Conservation (phyloP, 2,113 vertebrate genomes). For the Lophura nycthemera region DNA sequence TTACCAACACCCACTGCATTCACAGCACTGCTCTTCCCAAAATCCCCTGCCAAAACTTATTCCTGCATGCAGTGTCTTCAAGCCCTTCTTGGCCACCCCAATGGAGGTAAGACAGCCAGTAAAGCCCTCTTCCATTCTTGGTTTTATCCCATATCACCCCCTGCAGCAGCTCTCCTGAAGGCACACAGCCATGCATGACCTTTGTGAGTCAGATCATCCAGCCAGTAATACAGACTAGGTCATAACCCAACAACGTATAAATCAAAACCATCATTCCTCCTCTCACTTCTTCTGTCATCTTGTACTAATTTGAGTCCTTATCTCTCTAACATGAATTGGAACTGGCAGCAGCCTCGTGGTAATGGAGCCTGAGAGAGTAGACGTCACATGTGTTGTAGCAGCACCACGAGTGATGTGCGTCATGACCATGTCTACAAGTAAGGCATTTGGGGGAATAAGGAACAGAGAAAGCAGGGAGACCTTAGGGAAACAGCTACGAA, state of each 20-base stretch:
- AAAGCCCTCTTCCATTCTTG: not conserved
- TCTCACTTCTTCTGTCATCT: not conserved
- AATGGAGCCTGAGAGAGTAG: not conserved
- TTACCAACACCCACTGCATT: not conserved
- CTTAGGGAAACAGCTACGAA: not conserved
- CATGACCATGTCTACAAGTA: rapidly evolving
- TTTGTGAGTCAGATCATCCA: not conserved
- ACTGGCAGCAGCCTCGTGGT: not conserved
- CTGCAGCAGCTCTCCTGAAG: not conserved
- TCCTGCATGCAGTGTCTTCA: not conserved
- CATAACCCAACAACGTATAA: not conserved
- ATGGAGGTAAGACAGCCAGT: not conserved
- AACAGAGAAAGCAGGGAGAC: not conserved
- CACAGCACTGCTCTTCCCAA: not conserved
- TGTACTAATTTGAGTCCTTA: constrained; percentile 20
- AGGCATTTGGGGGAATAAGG: rapidly evolving
- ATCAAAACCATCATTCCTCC: not conserved
- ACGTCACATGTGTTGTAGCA: not conserved
- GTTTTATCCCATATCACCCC: not conserved
- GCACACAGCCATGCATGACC: rapidly evolving
- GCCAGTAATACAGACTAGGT: not conserved
- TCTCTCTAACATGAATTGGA: not conserved
- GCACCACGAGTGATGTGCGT: rapidly evolving
- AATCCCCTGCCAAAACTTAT: not conserved
- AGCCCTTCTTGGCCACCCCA: not conserved